Percentiles rank a stretch among this genome's conserved stretches.
Evolutionary conservation across 2,113 vertebrate species (phyloP).

Genomic region (Myrmecophaga tridactyla): DNA sequence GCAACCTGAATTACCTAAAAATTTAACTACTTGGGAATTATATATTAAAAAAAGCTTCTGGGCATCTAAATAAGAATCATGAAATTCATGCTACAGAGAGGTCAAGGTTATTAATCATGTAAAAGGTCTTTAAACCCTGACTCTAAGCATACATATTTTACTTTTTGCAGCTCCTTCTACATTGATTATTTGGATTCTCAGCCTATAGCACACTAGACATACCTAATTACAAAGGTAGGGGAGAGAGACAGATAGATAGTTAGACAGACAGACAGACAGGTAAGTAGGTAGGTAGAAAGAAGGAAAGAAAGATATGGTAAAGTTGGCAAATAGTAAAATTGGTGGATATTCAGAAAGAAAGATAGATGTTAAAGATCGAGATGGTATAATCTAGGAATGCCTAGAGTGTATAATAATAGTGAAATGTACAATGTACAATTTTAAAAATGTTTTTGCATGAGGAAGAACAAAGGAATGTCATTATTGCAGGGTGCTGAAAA

Average conservation of each 20-base stretch:
- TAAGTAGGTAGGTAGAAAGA: too few species aligned
- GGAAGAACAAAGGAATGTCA: too few species aligned
- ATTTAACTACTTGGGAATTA: background rate
- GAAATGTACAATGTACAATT: too few species aligned
- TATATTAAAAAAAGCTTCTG: background rate
- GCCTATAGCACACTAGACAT: background rate
- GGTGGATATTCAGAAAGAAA: too few species aligned
- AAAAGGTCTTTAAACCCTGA: background rate
- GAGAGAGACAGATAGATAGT: background rate
- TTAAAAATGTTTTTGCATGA: too few species aligned
- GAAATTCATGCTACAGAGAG: background rate
- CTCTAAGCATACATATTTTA: background rate
- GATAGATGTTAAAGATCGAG: too few species aligned
- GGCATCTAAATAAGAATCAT: background rate
- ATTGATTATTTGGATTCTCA: conserved; percentile 16
- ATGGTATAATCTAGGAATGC: too few species aligned
- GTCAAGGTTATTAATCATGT: background rate
- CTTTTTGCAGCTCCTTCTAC: background rate
- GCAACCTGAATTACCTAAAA: background rate
- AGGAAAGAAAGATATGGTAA: too few species aligned
- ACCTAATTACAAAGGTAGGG: background rate
- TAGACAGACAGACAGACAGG: too few species aligned
- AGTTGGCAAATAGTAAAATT: too few species aligned
- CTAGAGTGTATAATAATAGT: too few species aligned
- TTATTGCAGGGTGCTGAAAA: too few species aligned